Base-by-base conservation (phyloP, 2,797 vertebrate species). In the Muscicapa comitata region DNA sequence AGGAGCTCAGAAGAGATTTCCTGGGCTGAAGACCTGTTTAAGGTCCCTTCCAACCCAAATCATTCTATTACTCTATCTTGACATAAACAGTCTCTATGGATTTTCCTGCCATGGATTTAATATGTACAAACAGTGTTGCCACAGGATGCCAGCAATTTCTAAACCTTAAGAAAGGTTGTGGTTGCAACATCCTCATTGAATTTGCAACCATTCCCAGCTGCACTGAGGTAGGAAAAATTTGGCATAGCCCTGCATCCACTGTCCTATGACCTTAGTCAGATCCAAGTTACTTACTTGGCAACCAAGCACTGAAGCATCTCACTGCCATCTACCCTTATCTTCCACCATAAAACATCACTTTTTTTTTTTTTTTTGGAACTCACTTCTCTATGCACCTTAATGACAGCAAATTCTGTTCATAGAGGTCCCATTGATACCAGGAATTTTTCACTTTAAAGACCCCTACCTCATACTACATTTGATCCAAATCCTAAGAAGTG, bases 351-450 rank as follows among this genome's bases (percentile, higher is more conserved):
- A 85, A 31, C 1, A 3, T 12, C 6, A 2, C 1, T 10, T 6
- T 6, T 13, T 11, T 20, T 80, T 55, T 73, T 47, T 7, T 1
- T 53, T 67, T 48, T 51, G 13, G 5, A 72, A 61, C 28, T 61
- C 25, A 20, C 14, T 57, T 75, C 9, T 17, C 25, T 6, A 13
- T 1, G 1, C 37, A 55, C 31, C 45, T 48, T 61, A 72, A 53
- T 0, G 0, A 11, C 4, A 58, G 14, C 23, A 58, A 66, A 58
- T 61, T 48, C n/a, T 66, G 7, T 7, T 61, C 7, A 20, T 2
- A 38, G 12, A 73, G 1, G 9, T 72, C 8, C 29, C n/a, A 42
- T 11, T 24, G 6, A 47, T n/a, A 73, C 5, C 14, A 24, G 7
- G 6, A 11, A 61, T 66, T 80, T 83, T 77, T 43, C 15, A 59